Evolutionary conservation across 2,113 vertebrate species (phyloP), one percentile per base, ranked within the genome.

Genomic region (Silurus asotus): DNA sequence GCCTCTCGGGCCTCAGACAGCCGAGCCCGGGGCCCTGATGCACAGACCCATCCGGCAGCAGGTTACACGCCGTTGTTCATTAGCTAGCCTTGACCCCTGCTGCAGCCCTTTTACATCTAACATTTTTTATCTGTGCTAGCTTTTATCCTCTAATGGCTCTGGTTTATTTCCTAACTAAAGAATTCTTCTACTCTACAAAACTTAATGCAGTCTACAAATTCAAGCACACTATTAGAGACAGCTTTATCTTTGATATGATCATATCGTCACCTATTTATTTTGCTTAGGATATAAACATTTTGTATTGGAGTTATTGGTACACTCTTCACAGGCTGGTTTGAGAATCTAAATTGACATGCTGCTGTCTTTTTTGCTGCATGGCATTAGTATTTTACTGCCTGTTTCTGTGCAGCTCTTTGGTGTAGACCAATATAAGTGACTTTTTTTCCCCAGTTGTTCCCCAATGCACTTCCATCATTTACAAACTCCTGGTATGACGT

Each of bases 41-140:
- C 95, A 74, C 94, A 93, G 93, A 90, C 92, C 88, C 92, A 92
- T 87, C 94, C 90, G 74, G 88, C 90, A 91, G 91, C 97, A 99
- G 98, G 98, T 98, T 95, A 93, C 90, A 88, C 67, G 80, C 85
- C 90, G 88, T 37, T 86, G 56, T 84, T 80, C 88, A 82, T 81
- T 81, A 28, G 69, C 64, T 84, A 69, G 51, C 58, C 55, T 62
- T 56, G 25, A 82, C n/a, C 51, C 55, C 72, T 45, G 53, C 88
- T 79, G 70, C 70, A 85, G 28, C 75, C 59, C 70, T 67, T 5
- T 58, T 87, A 65, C 56, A 62, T 67, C 10, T 87, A 87, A 87
- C 87, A 64, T 84, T 77, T 89, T 88, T 65, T 82, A 74, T 37
- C 48, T 78, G 45, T 82, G 78, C 77, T 76, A 70, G 87, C 85